Base-by-base conservation (phyloP, 2,888 invertebrate species). In the Drosophila falleni region DNA sequence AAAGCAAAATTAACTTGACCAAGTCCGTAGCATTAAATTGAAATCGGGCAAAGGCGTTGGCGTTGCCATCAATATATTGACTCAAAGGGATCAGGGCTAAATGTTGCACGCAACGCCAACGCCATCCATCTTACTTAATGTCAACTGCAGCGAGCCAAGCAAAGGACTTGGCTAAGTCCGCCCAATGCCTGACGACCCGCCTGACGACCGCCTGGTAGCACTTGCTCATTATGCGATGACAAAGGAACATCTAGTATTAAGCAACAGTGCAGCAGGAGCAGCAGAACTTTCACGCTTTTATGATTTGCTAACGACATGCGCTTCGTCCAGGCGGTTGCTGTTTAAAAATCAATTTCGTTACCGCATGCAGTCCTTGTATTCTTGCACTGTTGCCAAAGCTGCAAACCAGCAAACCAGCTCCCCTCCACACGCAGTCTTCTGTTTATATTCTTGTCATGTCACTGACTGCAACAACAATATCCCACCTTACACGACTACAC, bases 321-420 rank as follows among this genome's bases (percentile, higher is more conserved):
- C 44, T 73, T 50, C 80, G 65, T 64, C 66, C 56, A 42, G 76
- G 71, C 71, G 65, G 55, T 71, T 68, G 71, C 77, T 77, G 77
- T 78, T 82, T 85, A 83, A 90, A 90, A 90, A 89, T 90, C 90
- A 90, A 90, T 90, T 90, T 90, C 78, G 80, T 68, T 64, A 64
- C 72, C 69, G 80, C 79, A 79, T 76, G 76, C 86, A 80, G 59
- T 50, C 41, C 56, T 47, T 61, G 73, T 65, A 72, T 50, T 37
- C 56, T 47, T 61, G 73, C 70, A 72, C 15, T 35, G 33, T 39
- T 60, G 33, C 46, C n/a, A 39, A 29, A 44, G 50, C 46, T 54
- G 76, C 51, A 59, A 54, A 35, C 49, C 47, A 16, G 76, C 51
- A 59, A 54, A 35, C 49, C 47, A 16, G 33, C 39, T 15, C 29